Evolutionary conservation across 2,888 invertebrate genomes (phyloP).

Genomic region (Drosophila setosimentum): DNA sequence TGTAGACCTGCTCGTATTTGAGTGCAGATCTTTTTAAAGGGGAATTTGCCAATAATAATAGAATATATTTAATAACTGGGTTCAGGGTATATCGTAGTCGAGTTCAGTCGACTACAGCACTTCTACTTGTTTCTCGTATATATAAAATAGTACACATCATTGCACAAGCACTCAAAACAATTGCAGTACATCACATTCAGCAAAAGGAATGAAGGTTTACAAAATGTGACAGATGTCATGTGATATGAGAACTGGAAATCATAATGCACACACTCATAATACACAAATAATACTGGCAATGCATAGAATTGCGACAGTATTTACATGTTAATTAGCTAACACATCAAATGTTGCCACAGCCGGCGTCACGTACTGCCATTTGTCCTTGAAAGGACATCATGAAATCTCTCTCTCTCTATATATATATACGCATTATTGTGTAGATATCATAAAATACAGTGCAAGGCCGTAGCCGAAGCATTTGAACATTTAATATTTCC

Average conservation of each 20-base stretch:
- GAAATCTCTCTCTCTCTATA: constrained; percentile 21
- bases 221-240: constrained; percentile 53
- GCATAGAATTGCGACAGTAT: constrained; percentile 62
- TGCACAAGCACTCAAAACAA: constrained; percentile 43
- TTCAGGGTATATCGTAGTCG: too few species aligned
- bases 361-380: constrained; percentile 26
- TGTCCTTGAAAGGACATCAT: constrained; percentile 65
- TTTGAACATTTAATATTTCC: constrained; percentile 52
- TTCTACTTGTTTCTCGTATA: constrained; percentile 14
- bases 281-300: constrained; percentile 30
- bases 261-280: constrained; percentile 29
- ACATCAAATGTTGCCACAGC: constrained; percentile 50
- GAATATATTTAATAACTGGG: too few species aligned
- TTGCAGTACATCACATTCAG: constrained; percentile 45
- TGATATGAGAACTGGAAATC: constrained; percentile 31
- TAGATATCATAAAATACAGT: constrained; percentile 41
- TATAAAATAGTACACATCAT: constrained; percentile 27
- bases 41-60: too few species aligned
- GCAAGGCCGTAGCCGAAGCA: constrained; percentile 49
- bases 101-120: too few species aligned
- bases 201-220: constrained; percentile 17
- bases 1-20: too few species aligned
- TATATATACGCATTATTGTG: not conserved
- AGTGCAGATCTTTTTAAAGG: too few species aligned
- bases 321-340: constrained; percentile 73